A percentile compares a stretch with the other conserved stretches of the same genome.
Evolutionary conservation across 2,888 invertebrate genomes (phyloP).

Genomic region (Pediacus dermestoides): DNA sequence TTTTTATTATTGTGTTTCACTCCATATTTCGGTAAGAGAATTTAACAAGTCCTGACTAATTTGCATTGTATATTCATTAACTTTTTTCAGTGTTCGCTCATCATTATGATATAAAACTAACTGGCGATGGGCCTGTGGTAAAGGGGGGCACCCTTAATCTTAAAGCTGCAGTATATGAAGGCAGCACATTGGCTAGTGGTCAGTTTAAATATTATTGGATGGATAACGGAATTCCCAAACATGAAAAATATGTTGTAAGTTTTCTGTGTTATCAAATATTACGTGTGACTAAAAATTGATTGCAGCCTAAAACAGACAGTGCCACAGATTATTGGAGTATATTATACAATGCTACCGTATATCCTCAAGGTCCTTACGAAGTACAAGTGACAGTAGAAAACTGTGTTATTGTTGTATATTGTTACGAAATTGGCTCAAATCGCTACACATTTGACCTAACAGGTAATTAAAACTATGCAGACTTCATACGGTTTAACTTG

Average conservation of each 20-base stretch:
- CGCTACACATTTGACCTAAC: conserved; percentile 51
- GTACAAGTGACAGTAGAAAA: conserved; percentile 56
- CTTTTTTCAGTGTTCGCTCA: conserved; percentile 27
- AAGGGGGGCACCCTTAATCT: conserved; percentile 70
- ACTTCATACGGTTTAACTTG: conserved; percentile 1
- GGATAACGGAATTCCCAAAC: conserved; percentile 58
- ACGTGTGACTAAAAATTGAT: conserved; percentile 7
- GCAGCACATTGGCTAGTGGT: conserved; percentile 45
- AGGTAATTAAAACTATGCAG: conserved; percentile 45
- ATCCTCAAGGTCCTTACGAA: conserved; percentile 59
- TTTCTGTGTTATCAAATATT: neutral
- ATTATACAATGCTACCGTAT: conserved; percentile 52
- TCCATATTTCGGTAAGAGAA: too few species aligned
- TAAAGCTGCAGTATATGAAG: conserved; percentile 56
- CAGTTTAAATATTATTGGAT: conserved; percentile 58
- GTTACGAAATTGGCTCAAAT: conserved; percentile 48
- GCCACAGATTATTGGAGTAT: conserved; percentile 62
- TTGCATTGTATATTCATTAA: too few species aligned
- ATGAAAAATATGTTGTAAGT: conserved; percentile 30
- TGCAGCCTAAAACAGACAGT: conserved; percentile 44
- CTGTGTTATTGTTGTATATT: conserved; percentile 41
- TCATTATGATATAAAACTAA: conserved; percentile 52
- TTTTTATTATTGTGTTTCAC: too few species aligned
- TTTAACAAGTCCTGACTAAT: too few species aligned
- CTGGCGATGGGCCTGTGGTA: conserved; percentile 66